Evolutionary conservation across 2,888 invertebrate genomes (phyloP), one percentile per base, ranked within the genome.

Genomic region (Stratiomys singularior): DNA sequence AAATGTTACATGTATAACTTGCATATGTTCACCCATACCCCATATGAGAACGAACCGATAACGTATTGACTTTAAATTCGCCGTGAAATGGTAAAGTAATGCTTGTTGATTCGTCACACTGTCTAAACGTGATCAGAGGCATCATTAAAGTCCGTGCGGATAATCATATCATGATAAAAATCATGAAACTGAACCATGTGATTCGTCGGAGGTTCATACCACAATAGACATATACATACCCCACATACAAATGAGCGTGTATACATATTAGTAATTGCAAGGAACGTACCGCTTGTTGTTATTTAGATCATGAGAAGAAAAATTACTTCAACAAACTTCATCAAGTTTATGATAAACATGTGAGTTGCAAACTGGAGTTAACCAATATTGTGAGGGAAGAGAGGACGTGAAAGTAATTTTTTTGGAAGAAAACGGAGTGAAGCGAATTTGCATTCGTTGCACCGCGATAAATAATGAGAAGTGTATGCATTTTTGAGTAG

Each of bases 31-130:
- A 66, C 11, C 69, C 44, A 21, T 44, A 18, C n/a, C 66, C n/a
- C 28, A 76, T 30, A 76, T 60, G 60, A 60, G 74, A 76, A 67
- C 66, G 60, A 63, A 60, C 67, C 77, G 80, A 80, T 80, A 80
- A 80, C 74, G 79, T 80, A 80, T 80, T 80, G 79, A 79, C 78
- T 80, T 80, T 80, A 79, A 80, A 80, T 80, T 76, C 78, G 77
- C 77, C 80, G 80, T 80, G 79, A 80, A 80, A 80, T 80, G 78
- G 80, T 78, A 77, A 78, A 79, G 78, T 80, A 80, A 80, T 80
- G 80, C 79, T 80, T 72, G 80, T 80, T 80, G 79, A 80, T 80
- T 80, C 77, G 80, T 77, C 74, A 80, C 80, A 80, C 79, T 78
- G 77, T 79, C 77, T 79, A 79, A 80, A 80, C 79, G 80, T 80